These are phyloP conservation scores for Lasioglossum pauxillum DNA, from an alignment of 2,888 invertebrate genomes.

Conservation along the genomic window DNA sequence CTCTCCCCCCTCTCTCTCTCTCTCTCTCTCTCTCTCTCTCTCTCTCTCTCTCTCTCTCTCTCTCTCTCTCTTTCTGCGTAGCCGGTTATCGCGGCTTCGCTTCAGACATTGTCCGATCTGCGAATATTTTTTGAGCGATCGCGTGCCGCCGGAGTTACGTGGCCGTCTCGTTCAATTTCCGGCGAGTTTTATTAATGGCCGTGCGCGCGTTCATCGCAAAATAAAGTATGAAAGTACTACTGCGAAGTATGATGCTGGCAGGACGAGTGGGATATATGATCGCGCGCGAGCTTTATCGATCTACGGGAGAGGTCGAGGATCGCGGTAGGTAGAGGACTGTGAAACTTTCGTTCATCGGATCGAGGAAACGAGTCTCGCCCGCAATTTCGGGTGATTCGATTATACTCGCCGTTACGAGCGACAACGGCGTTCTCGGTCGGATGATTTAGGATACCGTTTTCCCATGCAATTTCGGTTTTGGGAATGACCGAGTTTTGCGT, in stretches of 20 bases:
- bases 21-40: neutral
- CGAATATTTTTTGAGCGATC: slow-evolving; percentile 5
- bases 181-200: slow-evolving; percentile 8
- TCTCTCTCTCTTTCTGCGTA: too few relatives aligned
- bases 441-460: slow-evolving; percentile 39
- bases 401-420: slow-evolving; percentile 44
- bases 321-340: neutral
- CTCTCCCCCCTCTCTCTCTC: neutral
- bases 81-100: neutral
- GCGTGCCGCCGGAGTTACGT: neutral
- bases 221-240: neutral
- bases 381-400: slow-evolving; percentile 36
- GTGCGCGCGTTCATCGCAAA: neutral
- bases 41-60: neutral
- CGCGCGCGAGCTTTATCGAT: neutral
- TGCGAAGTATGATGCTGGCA: neutral
- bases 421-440: slow-evolving; percentile 29
- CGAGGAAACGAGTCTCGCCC: slow-evolving; percentile 20
- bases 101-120: neutral
- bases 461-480: slow-evolving; percentile 32
- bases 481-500: slow-evolving; percentile 18
- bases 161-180: neutral
- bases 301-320: neutral
- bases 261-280: neutral
- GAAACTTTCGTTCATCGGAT: neutral